Base-by-base conservation (phyloP, 1,140 invertebrate genomes). In the Hyles vespertilio region DNA sequence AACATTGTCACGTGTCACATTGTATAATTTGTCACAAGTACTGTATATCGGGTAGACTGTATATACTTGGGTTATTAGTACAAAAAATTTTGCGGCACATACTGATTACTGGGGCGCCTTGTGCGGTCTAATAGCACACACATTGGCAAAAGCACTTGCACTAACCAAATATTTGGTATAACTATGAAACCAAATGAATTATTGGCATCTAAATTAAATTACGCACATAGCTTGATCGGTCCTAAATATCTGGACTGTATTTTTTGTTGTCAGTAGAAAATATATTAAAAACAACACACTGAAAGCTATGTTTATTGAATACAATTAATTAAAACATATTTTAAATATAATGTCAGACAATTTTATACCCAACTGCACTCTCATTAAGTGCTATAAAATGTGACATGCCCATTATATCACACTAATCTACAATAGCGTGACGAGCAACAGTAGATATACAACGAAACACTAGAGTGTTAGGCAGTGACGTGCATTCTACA, bases 11-110 rank as follows among this genome's bases (percentile, higher is more conserved):
- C 6, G 12, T 48, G 12, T 51, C 47, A 61, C 59, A 61, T 47
- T 61, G 60, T 61, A 61, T 50, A 61, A 52, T 61, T 12, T 11
- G 50, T 51, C 52, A 61, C 52, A 44, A 22, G 12, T 48, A 47
- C 34, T 34, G n/a, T 11, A 51, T 9, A 7, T 43, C 1, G 36
- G 40, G 5, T 8, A 6, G 40, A 12, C 34, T 54, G 47, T 61
- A 51, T 43, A 51, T 61, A 56, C 3, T 56, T 5, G 36, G 36
- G 36, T 40, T 40, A 8, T 8, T 40, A 40, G 36, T 40, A 40
- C 4, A 5, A 40, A 40, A 1, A 8, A 2, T 5, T 40, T 5
- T 40, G 2, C 0, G n/a, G 46, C 46, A 48, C 46, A 40, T 40
- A 40, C 36, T 49, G 43, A 22, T 22, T 22, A 22, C 22, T 5